Conservation (phyloP, 2,797 vertebrate genomes). For the Microctenopoma steveboyesi region DNA sequence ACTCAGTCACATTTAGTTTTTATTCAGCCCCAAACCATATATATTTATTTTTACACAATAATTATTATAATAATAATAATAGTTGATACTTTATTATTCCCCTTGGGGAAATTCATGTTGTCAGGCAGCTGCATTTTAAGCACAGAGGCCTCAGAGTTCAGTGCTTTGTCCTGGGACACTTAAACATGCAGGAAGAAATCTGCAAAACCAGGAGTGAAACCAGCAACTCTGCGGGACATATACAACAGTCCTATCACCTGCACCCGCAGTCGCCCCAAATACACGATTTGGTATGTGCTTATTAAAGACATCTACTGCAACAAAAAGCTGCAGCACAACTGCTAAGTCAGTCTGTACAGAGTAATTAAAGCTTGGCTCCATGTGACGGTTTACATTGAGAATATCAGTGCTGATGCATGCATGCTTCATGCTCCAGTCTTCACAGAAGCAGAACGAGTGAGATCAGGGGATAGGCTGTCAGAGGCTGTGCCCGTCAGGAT, state of each 20-base stretch:
- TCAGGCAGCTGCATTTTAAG: too few relatives aligned
- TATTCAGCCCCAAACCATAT: not conserved
- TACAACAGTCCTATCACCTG: too few relatives aligned
- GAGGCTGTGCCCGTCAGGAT: slow-evolving; percentile 48
- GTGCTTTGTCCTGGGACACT: too few relatives aligned
- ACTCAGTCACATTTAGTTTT: slow-evolving; percentile 25
- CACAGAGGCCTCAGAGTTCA: too few relatives aligned
- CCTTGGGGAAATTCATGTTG: too few relatives aligned
- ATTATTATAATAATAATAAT: too few relatives aligned
- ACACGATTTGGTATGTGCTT: not conserved
- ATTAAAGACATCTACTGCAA: not conserved
- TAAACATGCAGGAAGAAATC: too few relatives aligned
- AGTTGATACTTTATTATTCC: too few relatives aligned
- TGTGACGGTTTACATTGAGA: slow-evolving; percentile 57
- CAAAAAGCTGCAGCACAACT: slow-evolving; percentile 13
- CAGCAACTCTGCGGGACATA: too few relatives aligned
- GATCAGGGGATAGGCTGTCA: slow-evolving; percentile 58
- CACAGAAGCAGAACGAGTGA: slow-evolving; percentile 36
- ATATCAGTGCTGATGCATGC: slow-evolving; percentile 30
- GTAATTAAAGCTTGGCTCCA: slow-evolving; percentile 32
- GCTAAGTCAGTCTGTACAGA: slow-evolving; percentile 11
- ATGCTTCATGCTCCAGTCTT: slow-evolving; percentile 64
- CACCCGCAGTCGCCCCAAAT: too few relatives aligned
- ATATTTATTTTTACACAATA: not conserved
- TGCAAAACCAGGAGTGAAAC: too few relatives aligned